Evolutionary conservation across 2,113 vertebrate species (phyloP), one percentile per base, ranked within the genome.

Genomic region (Sinocyclocheilus maitianheensis): DNA sequence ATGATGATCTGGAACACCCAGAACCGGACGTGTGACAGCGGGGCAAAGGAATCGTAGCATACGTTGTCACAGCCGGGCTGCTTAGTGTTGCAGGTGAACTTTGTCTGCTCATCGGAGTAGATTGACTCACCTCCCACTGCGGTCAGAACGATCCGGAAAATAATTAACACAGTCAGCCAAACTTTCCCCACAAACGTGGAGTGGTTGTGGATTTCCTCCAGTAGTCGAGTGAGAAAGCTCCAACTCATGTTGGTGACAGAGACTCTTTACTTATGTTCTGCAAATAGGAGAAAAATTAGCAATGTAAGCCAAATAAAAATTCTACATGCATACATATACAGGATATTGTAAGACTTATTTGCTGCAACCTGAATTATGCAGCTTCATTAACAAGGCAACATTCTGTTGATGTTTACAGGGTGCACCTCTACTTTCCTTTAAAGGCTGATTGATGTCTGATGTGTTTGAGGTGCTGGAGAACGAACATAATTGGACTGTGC

Each of bases 1-100:
- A 99, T 96, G 93, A 99, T 98, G 88, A 99, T 99, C 93, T 99
- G 98, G 92, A 99, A 99, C 91, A 99, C 98, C 98, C 98, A 99
- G 94, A 99, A 99, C 18, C 98, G 94, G 81, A 99, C 97, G 11
- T 99, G 98, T 0, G 98, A 99, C 24, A 99, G 96, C 0, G 98
- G 98, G 0, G 98, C 98, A 0, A 99, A 99, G 89, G 97, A 95
- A 18, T 99, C 98, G 1, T 99, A 99, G 91, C 98, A 99, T 55
- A 99, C 97, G 4, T 99, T 99, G 95, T 99, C 97, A 0, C 98
- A 99, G 83, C 98, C 98, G 0, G 98, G 98, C 94, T 99, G 98
- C 91, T 97, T 96, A 74, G 98, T 99, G 95, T 99, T 99, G 88
- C 98, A 99, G 43, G 93, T 98, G 93, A 99, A 99, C 91, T 99